Conservation (phyloP, 2,797 vertebrate species). For the Australoheros facetus region DNA sequence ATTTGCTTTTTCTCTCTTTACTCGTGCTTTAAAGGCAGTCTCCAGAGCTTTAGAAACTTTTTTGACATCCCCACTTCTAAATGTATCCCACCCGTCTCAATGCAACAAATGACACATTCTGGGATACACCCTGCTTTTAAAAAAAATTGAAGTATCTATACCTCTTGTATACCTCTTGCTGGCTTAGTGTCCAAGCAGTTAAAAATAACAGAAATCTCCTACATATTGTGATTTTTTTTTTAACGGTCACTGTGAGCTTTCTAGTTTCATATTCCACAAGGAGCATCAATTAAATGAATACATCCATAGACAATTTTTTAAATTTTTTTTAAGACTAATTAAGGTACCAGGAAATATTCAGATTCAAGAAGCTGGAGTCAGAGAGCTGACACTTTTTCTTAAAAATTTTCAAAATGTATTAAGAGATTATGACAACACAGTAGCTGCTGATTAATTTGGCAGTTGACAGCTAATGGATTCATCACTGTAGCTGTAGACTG, state of each 20-base stretch:
- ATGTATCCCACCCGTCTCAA: neutral
- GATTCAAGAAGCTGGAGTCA: neutral
- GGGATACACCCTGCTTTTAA: neutral
- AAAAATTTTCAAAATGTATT: neutral
- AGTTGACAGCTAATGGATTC: neutral
- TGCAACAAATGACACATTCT: neutral
- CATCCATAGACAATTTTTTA: too few species aligned
- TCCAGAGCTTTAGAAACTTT: neutral
- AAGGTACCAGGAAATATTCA: neutral
- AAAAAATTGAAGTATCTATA: neutral
- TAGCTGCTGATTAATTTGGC: neutral
- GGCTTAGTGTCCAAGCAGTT: neutral
- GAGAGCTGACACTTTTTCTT: neutral
- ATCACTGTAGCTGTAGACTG: neutral
- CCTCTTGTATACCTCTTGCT: neutral
- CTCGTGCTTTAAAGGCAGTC: neutral
- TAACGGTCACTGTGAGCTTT: neutral
- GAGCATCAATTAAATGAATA: too few species aligned
- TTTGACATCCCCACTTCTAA: neutral
- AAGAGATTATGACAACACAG: neutral
- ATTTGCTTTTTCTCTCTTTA: neutral
- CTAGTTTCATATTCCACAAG: neutral
- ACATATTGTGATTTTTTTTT: neutral
- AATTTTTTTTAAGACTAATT: neutral
- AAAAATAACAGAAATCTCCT: neutral